phyloP scores from a whole-genome alignment of 2,888 invertebrate species.

The Dasypolia templi region DNA sequence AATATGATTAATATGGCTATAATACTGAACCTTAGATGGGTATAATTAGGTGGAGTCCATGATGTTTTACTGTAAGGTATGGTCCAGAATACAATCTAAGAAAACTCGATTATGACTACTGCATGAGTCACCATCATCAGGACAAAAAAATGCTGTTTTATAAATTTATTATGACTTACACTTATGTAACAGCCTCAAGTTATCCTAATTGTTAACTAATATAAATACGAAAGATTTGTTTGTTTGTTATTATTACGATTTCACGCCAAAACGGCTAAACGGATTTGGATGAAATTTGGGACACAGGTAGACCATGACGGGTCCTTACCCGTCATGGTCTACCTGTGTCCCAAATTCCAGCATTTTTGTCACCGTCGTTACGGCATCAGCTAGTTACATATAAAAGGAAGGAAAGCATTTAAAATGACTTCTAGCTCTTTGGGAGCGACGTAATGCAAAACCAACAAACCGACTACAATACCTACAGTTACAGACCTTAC shows the following conservation, averaged over 20 bases:
- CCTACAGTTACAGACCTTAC: too few species aligned
- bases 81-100: neutral
- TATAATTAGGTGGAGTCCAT: neutral
- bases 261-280: too few species aligned
- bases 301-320: too few species aligned
- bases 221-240: too few species aligned
- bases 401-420: neutral
- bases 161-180: slow-evolving; percentile 3
- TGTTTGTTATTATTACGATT: too few species aligned
- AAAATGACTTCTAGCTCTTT: slow-evolving; percentile 1
- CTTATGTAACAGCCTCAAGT: neutral
- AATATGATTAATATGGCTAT: neutral
- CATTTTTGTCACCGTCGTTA: too few species aligned
- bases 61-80: neutral
- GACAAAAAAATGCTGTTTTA: neutral
- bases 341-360: too few species aligned
- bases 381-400: too few species aligned
- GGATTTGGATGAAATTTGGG: too few species aligned
- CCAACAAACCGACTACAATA: neutral
- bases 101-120: neutral
- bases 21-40: too few species aligned
- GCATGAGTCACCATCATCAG: neutral
- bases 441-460: neutral
- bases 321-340: too few species aligned
- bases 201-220: too few species aligned